Evolutionary conservation across 2,888 invertebrate species (phyloP), one percentile per base, ranked within the genome.

Genomic region (Linnaemya vulpina): DNA sequence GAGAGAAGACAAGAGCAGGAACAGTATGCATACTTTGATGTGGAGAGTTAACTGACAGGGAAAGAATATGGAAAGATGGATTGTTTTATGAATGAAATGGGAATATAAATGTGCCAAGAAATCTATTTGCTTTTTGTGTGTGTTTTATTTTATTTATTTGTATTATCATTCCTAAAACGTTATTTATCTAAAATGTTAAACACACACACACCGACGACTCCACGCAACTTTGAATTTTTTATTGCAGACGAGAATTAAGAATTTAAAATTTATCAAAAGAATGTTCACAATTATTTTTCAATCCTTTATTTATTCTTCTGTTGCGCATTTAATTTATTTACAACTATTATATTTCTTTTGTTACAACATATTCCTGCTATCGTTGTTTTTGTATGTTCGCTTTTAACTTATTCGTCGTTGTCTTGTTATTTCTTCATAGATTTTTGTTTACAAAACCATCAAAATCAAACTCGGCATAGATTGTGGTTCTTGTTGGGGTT

Each of bases 401-500:
- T 35, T 65, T 73, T 63, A 22, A 46, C 30, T 11, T 25, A 15
- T 40, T 65, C 51, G 20, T 74, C 49, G 11, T 35, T 43, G 30
- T 43, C 38, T 35, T 17, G 43, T 15, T 80, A 17, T 5, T 63
- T 49, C 10, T 46, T 55, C n/a, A 10, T 8, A 30, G 38, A 7
- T 7, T 58, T 60, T 75, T 62, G 62, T 76, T 77, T 81, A 74
- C 38, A 68, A 80, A 68, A 62, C 65, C 38, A 70, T 35, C 74
- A 84, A 81, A n/a, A 85, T 75, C 85, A 82, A 85, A 78, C 85
- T 58, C 46, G 74, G 58, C 63, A 70, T 38, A 62, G 63, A 35
- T 81, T 67, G 51, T 73, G 73, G 20, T 63, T 73, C 9, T 77
- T 67, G 77, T 75, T 65, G 62, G 63, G 55, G 20, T 68, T 51